Evolutionary conservation across 2,797 vertebrate genomes (phyloP), one percentile per base, ranked within the genome.

Genomic region (Kryptopterus vitreolus): DNA sequence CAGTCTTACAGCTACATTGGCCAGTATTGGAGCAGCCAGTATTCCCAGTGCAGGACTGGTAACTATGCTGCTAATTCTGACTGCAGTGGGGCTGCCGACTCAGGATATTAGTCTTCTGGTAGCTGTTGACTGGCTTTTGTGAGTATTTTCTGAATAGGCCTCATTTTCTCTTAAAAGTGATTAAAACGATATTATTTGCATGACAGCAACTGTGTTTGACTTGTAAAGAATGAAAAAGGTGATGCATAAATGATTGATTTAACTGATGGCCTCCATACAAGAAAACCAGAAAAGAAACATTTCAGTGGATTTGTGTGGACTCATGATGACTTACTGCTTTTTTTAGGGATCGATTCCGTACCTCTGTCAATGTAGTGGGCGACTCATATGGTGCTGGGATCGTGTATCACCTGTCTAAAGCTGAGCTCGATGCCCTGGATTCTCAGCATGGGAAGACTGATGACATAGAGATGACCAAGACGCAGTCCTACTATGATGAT

Each of bases 301-400:
- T 22, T 9, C 18, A 48, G 26, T 69, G 43, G 43, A 69, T 48
- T 50, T 12, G 7, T 76, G 2, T 24, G 10, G 18, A 59, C 15
- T 29, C 53, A 22, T 13, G 0, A 29, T 16, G 5, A 35, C 3
- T 31, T 12, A 50, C 24, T 77, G 29, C 13, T 65, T 29, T 53
- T 58, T 74, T 8, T 81, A 99, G 98, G 90, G 98, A 99, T 90
- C 95, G 98, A 82, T 98, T 99, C 95, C 95, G 98, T 88, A 99
- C 98, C 2, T 99, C 98, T 0, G 97, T 99, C 87, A 99, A 99
- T 63, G 98, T 99, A 38, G 98, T 99, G 82, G 98, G 98, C 0
- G 98, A 99, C 89, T 99, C 98, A 24, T 99, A 96, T 78, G 98
- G 98, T 82, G 98, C 98, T 80, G 98, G 97, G 86, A 99, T 99